Base-by-base conservation (phyloP, 1,140 invertebrate genomes). In the Chrysopa pallens region DNA sequence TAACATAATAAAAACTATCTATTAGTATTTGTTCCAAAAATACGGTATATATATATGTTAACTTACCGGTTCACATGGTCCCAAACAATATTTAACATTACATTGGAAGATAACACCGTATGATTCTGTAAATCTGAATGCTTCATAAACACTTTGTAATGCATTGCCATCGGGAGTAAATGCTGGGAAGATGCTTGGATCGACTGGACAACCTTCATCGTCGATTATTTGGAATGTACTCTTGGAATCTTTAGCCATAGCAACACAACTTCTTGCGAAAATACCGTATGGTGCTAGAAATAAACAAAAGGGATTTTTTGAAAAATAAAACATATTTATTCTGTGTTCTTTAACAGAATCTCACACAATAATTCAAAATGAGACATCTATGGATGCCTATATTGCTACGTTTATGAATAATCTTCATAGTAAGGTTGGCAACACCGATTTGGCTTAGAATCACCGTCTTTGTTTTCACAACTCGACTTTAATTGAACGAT, bases 31-130 rank as follows among this genome's bases (percentile, higher is more conserved):
- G 4, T n/a, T 42, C 6, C 8, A 35, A 15, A 11, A 33, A 38
- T 14, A 23, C 17, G 17, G 17, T 23, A 23, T 3, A 23, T n/a
- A n/a, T n/a, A n/a, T n/a, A n/a, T n/a, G n/a, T n/a, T 31, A 37
- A 67, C 74, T 75, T 70, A 89, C 85, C 52, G 89, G 84, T 63
- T 93, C 86, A 56, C 90, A 94, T 43, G 85, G 87, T 60, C 90
- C 90, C 38, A 94, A 69, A 62, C 90, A 94, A 62, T 94, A 94
- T 59, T 93, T 93, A 45, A 94, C 90, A 58, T 94, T 94, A 61
- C 90, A 94, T 58, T 94, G 90, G 76, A 94, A 94, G 57, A 94
- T 94, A 36, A 94, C 89, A 12, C 90, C 90, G 49, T 93, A 94
- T 14, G 88, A 93, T 58, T 94, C 90, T 0, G 90, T 94, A 57